Evolutionary conservation across 1,140 invertebrate species (phyloP).

Genomic region (Leptonema lineaticorne): DNA sequence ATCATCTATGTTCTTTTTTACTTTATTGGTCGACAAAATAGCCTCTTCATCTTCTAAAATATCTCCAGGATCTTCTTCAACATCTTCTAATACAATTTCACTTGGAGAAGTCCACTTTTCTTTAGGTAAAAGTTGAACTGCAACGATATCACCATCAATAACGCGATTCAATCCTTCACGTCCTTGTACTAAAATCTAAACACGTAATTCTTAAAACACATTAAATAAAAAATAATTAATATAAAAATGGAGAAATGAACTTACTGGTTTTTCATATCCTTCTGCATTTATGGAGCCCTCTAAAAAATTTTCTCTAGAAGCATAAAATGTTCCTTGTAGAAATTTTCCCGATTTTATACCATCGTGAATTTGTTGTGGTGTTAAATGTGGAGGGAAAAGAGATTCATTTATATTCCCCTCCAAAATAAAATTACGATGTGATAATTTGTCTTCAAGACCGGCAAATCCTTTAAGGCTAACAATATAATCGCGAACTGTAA

Average conservation of each 20-base stretch:
- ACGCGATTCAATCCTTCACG: slow-evolving; percentile 86
- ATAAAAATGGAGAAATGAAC: slow-evolving; percentile 38
- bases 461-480: slow-evolving; percentile 64
- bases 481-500: slow-evolving; percentile 72
- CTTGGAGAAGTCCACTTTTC: slow-evolving; percentile 86
- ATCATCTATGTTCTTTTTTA: slow-evolving; percentile 42
- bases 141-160: slow-evolving; percentile 95
- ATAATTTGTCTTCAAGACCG: slow-evolving; percentile 79
- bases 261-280: slow-evolving; percentile 72
- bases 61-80: slow-evolving; percentile 69
- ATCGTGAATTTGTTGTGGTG: slow-evolving; percentile 70
- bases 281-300: slow-evolving; percentile 90
- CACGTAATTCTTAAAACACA: slow-evolving; percentile 29
- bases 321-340: slow-evolving; percentile 81
- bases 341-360: slow-evolving; percentile 79
- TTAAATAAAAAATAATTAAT: not conserved
- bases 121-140: slow-evolving; percentile 87
- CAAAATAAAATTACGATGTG: slow-evolving; percentile 63
- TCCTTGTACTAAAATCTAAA: slow-evolving; percentile 87
- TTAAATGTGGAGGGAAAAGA: slow-evolving; percentile 84
- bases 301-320: slow-evolving; percentile 89
- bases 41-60: slow-evolving; percentile 67
- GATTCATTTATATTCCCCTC: slow-evolving; percentile 65
- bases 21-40: slow-evolving; percentile 36
- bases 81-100: slow-evolving; percentile 82